Evolutionary conservation across 2,113 vertebrate genomes (phyloP), one percentile per base, ranked within the genome.

Genomic region (Butastur rufipennis): DNA sequence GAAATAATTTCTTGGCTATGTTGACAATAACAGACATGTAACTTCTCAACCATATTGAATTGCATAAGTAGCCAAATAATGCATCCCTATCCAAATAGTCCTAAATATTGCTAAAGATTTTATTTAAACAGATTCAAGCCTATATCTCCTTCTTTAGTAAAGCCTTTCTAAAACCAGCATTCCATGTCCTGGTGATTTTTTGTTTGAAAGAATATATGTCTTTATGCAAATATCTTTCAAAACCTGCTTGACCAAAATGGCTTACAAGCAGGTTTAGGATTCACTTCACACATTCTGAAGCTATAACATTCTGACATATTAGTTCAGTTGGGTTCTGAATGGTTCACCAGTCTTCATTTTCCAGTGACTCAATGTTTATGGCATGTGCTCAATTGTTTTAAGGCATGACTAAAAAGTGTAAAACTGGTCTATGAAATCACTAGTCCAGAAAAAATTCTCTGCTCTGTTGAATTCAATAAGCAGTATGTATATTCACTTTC

Each of bases 351-450:
- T 83, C 94, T 97, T 97, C 94, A 97, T 97, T 97, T 98, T 95
- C 92, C 90, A 96, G 86, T 12, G 5, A 93, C 95, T 97, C 71
- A 2, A 94, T 98, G 96, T 97, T 98, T 97, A 98, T 73, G 61
- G 96, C 92, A 71, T 83, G 95, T 97, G 93, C 95, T 98, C 97
- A 97, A 93, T 98, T 97, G 98, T 97, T 98, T 98, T 97, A 98
- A 97, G 96, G 91, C 95, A 96, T 97, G 97, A 97, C 97, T 97
- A 97, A 96, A 98, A 94, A 97, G 84, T 98, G 92, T 97, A 94
- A 98, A 98, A 96, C 91, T 88, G 72, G 91, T 95, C 83, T 89
- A 94, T 86, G 96, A 97, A 97, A 90, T 98, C 65, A 47, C 59
- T 85, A 93, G 85, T 94, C 87, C 90, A 97, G 96, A 97, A 97